A percentile compares a stretch with the other conserved stretches of the same genome.
phyloP scores from a whole-genome alignment of 2,888 invertebrate species.

The Idaea biselata region DNA sequence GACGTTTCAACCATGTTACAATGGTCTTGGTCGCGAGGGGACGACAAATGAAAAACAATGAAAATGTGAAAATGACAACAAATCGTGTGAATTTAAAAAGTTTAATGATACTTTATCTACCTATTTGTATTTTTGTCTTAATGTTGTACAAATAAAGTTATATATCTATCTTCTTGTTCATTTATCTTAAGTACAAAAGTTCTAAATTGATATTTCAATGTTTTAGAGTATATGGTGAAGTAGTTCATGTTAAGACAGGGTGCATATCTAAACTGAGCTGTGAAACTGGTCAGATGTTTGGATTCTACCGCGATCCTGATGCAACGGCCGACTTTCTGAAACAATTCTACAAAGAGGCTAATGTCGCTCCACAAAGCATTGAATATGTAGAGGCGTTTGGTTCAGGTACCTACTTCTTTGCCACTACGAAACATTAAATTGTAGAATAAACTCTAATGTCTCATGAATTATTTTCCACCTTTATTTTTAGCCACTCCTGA shows the following conservation, averaged over 20 bases:
- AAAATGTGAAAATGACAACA: too few species aligned
- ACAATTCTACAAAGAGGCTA: constrained; percentile 82
- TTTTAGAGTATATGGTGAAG: constrained; percentile 80
- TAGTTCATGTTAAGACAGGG: constrained; percentile 85
- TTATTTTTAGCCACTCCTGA: constrained; percentile 63
- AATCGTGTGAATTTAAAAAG: too few species aligned
- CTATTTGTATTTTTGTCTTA: too few species aligned
- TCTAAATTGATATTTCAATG: background rate
- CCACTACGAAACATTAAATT: background rate
- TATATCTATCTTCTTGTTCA: background rate
- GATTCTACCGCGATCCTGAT: constrained; percentile 76
- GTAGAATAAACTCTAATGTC: background rate
- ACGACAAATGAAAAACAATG: too few species aligned
- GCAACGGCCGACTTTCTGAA: constrained; percentile 71
- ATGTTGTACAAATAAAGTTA: too few species aligned
- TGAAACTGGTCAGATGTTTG: constrained; percentile 78
- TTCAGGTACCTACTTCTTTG: constrained; percentile 78
- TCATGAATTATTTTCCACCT: background rate
- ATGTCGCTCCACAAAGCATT: constrained; percentile 83
- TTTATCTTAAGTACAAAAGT: background rate
- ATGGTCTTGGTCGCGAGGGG: too few species aligned
- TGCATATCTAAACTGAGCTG: constrained; percentile 65
- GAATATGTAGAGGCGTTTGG: constrained; percentile 93
- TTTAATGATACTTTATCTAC: too few species aligned
- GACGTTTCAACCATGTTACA: too few species aligned